phyloP scores from a whole-genome alignment of 2,797 vertebrate genomes.

The Pseudochirops cupreus region DNA sequence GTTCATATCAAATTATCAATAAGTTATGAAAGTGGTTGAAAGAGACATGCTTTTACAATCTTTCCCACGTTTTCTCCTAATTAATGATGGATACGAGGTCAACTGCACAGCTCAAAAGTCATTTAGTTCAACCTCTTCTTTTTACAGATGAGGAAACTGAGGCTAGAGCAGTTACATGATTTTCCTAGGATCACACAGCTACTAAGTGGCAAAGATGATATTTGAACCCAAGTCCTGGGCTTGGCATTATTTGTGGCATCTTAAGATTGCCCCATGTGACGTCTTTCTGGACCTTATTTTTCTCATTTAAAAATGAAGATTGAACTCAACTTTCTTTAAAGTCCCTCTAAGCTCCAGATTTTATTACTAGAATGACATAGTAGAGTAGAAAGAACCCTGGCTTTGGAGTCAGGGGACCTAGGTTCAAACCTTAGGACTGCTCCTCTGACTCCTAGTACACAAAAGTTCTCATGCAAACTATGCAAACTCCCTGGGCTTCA shows the following conservation, averaged over 20 bases:
- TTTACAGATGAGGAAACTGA: too few species aligned
- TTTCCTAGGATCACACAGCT: too few species aligned
- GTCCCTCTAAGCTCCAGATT: not conserved
- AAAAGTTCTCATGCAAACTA: not conserved
- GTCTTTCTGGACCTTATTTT: not conserved
- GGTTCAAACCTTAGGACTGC: not conserved
- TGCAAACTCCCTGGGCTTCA: too few species aligned
- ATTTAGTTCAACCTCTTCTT: too few species aligned
- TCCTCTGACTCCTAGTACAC: not conserved
- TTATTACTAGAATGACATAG: not conserved
- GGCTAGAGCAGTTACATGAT: too few species aligned
- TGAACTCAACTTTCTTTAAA: not conserved
- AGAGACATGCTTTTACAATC: too few species aligned
- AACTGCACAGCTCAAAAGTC: too few species aligned
- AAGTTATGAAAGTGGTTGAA: too few species aligned
- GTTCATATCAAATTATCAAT: not conserved
- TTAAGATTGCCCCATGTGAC: not conserved
- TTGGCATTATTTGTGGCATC: not conserved
- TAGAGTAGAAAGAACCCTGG: not conserved
- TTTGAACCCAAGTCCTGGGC: not conserved
- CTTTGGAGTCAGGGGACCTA: not conserved
- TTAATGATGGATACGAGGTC: too few species aligned
- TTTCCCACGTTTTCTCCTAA: too few species aligned
- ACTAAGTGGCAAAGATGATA: too few species aligned
- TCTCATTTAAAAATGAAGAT: not conserved